Base-by-base conservation (phyloP, 2,797 vertebrate genomes). In the Varecia variegata region DNA sequence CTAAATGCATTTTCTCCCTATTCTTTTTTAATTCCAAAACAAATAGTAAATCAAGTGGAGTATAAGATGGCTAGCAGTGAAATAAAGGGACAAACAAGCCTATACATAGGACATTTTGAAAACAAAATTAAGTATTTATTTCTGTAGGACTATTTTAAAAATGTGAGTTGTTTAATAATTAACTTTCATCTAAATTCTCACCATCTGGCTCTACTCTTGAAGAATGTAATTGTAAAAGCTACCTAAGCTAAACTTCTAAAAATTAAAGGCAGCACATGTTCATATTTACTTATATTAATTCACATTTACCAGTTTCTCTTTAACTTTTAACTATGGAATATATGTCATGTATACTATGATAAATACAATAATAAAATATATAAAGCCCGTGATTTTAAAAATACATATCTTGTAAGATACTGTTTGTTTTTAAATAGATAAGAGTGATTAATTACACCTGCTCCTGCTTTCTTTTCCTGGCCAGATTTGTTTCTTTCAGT, bases 111-210 rank as follows among this genome's bases (percentile, higher is more conserved):
- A 54, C 5, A 3, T 91, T 88, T 95, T 70, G 10, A 87, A 88
- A 88, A 85, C 11, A 94, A 77, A 89, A 90, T 87, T 65, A 12
- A 92, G 43, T 25, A 67, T 87, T 67, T 56, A 83, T 88, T 71
- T 74, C 23, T 82, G 1, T 88, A 65, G 18, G 82, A 21, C 15
- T 90, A 68, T 84, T 90, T 85, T 30, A 73, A 52, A 89, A 70
- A 27, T 56, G 25, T 76, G 23, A 88, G 17, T 2, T 90, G n/a
- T 45, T 88, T 80, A 79, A 90, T 89, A 95, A 91, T 88, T 60
- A 86, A 17, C 32, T 89, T 35, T 58, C 8, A 79, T 45, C 56
- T 70, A 85, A 76, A 43, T 7, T 92, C n/a, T 79, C 25, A 52
- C 21, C 32, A 94, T 65, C 27, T 67, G 40, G 27, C 9, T 67